phyloP scores from a whole-genome alignment of 2,888 invertebrate genomes.

The Drosophila recens region DNA sequence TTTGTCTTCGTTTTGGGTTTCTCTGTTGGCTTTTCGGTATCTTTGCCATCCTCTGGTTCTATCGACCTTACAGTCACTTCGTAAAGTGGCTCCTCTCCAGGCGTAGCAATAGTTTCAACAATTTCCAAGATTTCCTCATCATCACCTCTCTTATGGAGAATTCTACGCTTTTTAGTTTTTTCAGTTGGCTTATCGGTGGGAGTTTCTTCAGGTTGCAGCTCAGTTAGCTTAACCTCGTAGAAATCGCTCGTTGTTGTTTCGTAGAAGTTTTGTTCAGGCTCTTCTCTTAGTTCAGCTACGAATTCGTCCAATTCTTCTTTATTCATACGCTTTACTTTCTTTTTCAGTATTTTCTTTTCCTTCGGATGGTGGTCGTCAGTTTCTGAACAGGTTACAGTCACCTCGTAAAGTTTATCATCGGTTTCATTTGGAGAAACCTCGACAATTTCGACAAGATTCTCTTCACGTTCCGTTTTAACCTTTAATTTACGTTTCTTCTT shows the following conservation, averaged over 20 bases:
- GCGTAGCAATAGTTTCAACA: slow-evolving; percentile 75
- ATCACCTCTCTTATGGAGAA: slow-evolving; percentile 84
- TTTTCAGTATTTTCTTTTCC: slow-evolving; percentile 60
- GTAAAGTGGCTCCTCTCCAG: slow-evolving; percentile 84
- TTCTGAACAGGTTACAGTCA: slow-evolving; percentile 67
- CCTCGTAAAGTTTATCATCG: slow-evolving; percentile 67
- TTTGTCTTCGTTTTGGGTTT: slow-evolving; percentile 75
- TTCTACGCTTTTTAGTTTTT: slow-evolving; percentile 81
- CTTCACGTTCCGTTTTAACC: slow-evolving; percentile 83
- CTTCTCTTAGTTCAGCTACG: slow-evolving; percentile 75
- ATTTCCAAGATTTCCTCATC: slow-evolving; percentile 85
- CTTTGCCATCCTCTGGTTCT: slow-evolving; percentile 70
- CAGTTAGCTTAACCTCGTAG: slow-evolving; percentile 77
- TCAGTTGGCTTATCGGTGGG: slow-evolving; percentile 69
- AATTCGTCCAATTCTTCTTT: slow-evolving; percentile 78
- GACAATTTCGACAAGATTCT: slow-evolving; percentile 84
- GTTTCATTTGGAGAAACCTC: slow-evolving; percentile 76
- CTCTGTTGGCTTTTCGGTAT: slow-evolving; percentile 31
- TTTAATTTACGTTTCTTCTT: slow-evolving; percentile 82
- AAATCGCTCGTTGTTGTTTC: slow-evolving; percentile 63
- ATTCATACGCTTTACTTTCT: slow-evolving; percentile 79
- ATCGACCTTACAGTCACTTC: slow-evolving; percentile 84
- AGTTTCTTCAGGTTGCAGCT: slow-evolving; percentile 79
- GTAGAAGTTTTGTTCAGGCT: slow-evolving; percentile 62
- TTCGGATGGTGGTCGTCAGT: slow-evolving; percentile 43